Conservation (phyloP, 2,888 invertebrate genomes). For the Margaritifera margaritifera region DNA sequence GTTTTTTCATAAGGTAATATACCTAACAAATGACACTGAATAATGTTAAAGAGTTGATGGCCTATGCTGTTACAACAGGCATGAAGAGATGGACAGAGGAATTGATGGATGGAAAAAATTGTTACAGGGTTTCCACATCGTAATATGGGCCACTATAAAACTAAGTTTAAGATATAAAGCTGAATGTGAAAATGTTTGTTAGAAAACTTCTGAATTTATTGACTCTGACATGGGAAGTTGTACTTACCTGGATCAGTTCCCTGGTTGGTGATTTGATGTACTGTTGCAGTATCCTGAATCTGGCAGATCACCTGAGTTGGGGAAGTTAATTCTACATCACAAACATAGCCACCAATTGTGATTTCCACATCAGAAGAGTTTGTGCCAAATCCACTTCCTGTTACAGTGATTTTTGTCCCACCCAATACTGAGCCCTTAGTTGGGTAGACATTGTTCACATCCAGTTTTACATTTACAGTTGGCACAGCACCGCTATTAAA, state of each 20-base stretch:
- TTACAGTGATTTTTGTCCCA: slow-evolving; percentile 50
- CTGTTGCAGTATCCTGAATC: slow-evolving; percentile 40
- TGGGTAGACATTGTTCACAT: slow-evolving; percentile 49
- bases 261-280: slow-evolving; percentile 37
- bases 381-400: slow-evolving; percentile 53
- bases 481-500: slow-evolving; percentile 15
- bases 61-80: too few species aligned
- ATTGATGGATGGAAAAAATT: too few species aligned
- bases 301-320: slow-evolving; percentile 38
- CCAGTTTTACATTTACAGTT: slow-evolving; percentile 30
- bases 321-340: slow-evolving; percentile 22
- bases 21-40: too few species aligned
- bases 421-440: slow-evolving; percentile 45
- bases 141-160: too few species aligned
- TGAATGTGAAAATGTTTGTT: too few species aligned
- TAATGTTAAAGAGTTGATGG: too few species aligned
- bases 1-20: too few species aligned
- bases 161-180: too few species aligned
- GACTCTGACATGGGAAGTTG: background rate
- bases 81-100: too few species aligned
- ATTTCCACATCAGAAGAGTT: slow-evolving; percentile 30
- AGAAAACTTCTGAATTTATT: background rate
- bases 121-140: too few species aligned
- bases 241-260: slow-evolving; percentile 42
- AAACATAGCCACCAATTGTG: slow-evolving; percentile 39